phyloP scores from a whole-genome alignment of 1,140 invertebrate species.

The Caenorhabditis briggsae region DNA sequence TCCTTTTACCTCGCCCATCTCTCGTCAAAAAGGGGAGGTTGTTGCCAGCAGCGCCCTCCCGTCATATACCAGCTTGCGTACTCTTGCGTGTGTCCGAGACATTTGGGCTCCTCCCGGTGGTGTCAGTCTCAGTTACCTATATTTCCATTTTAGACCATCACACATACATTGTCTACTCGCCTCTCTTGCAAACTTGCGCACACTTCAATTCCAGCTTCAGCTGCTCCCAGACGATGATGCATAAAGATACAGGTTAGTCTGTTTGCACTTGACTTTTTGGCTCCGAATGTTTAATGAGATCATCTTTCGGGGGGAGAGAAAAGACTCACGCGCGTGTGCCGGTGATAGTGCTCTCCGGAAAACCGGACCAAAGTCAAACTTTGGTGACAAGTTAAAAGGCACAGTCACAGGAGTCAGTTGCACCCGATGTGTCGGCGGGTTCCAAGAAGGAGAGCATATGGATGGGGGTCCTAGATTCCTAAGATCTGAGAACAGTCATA shows the following conservation, averaged over 20 bases:
- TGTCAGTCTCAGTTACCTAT: conserved; percentile 26
- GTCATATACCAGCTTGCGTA: conserved; percentile 56
- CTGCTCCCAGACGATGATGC: conserved; percentile 14
- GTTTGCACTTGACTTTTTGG: conserved; percentile 54
- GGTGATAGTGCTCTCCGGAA: conserved; percentile 23
- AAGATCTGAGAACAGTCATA: no score
- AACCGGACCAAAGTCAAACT: conserved; percentile 45
- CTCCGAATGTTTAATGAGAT: conserved; percentile 54
- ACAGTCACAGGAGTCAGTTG: conserved; percentile 15
- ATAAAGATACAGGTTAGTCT: conserved; percentile 55
- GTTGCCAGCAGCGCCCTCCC: conserved; percentile 19
- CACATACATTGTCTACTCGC: neutral
- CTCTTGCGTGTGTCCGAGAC: conserved; percentile 55
- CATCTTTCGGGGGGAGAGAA: neutral
- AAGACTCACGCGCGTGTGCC: conserved; percentile 31
- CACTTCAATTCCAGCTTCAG: conserved; percentile 25
- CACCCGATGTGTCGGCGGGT: conserved; percentile 27
- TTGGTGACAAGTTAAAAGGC: conserved; percentile 40
- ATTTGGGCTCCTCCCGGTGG: conserved; percentile 21
- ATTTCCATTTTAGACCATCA: neutral
- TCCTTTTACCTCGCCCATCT: neutral
- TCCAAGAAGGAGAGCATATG: conserved; percentile 6
- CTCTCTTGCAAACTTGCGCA: neutral
- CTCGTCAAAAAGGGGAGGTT: neutral
- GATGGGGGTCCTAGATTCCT: no score